Evolutionary conservation across 2,113 vertebrate genomes (phyloP).

Genomic region (Gavialis gangeticus): DNA sequence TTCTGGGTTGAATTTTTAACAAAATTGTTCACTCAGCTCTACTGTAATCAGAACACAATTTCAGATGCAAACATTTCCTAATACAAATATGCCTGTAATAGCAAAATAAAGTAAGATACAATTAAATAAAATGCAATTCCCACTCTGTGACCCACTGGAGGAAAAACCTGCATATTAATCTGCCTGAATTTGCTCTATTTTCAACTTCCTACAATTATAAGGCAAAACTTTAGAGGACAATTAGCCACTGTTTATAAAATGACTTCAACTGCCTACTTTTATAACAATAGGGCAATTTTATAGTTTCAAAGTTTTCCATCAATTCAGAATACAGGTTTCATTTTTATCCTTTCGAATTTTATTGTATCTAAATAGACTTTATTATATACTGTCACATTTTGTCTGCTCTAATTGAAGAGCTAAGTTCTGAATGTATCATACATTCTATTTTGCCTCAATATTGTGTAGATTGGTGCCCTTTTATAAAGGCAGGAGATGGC

Average conservation of each 20-base stretch:
- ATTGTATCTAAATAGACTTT: background rate
- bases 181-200: background rate
- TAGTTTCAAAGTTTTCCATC: background rate
- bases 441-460: conserved; percentile 24
- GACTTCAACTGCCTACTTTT: background rate
- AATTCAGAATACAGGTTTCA: background rate
- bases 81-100: background rate
- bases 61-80: background rate
- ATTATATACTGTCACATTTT: background rate
- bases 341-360: background rate
- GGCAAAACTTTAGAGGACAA: background rate
- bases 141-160: background rate
- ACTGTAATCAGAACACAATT: background rate
- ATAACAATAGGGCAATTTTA: background rate
- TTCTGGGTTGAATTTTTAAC: background rate
- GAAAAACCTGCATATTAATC: background rate
- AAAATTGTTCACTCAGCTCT: background rate
- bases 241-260: background rate
- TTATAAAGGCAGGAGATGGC: conserved; percentile 26
- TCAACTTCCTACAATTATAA: background rate
- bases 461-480: conserved; percentile 30
- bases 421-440: background rate
- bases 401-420: background rate
- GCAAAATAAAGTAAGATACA: background rate
- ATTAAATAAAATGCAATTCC: background rate